A percentile compares a stretch with the other conserved stretches of the same genome.
These are phyloP conservation scores for Lasioglossum zephyrum DNA, from an alignment of 2,888 invertebrate genomes.

Conservation along the genomic window DNA sequence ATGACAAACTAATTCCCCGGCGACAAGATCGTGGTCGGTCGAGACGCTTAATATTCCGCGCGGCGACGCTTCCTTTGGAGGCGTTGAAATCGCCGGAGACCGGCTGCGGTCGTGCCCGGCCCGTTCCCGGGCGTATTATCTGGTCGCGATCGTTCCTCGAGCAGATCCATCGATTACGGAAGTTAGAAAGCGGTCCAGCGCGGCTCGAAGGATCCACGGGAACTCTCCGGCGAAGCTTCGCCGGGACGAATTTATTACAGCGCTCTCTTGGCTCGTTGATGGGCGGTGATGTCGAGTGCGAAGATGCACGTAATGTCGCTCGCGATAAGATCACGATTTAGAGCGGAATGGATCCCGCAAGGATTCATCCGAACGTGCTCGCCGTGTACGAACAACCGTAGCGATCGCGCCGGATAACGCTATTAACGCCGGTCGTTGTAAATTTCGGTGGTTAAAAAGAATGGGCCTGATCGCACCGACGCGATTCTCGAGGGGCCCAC, in stretches of 20 bases:
- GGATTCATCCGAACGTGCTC: background rate
- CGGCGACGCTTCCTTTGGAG: conserved; percentile 11
- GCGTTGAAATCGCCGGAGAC: conserved; percentile 41
- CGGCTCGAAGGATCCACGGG: conserved; percentile 26
- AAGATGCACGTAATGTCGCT: conserved; percentile 52
- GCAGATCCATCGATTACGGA: conserved; percentile 51
- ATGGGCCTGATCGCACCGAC: background rate
- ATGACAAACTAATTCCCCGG: background rate
- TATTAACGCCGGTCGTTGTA: conserved; percentile 22
- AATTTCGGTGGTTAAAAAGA: background rate
- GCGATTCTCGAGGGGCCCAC: background rate
- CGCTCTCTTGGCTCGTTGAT: conserved; percentile 35
- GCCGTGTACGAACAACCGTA: conserved; percentile 15
- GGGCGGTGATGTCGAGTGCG: conserved; percentile 44
- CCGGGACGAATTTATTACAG: conserved; percentile 51
- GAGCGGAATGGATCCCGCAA: conserved; percentile 38
- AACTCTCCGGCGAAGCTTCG: conserved; percentile 12
- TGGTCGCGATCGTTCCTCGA: conserved; percentile 34
- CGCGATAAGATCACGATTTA: conserved; percentile 52
- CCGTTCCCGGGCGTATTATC: conserved; percentile 41
- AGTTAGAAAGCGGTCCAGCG: conserved; percentile 38
- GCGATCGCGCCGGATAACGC: conserved; percentile 33
- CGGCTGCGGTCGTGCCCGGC: background rate
- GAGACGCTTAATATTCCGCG: conserved; percentile 22
- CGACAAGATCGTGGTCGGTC: background rate